Conservation (phyloP, 2,113 vertebrate species). For the Actinemys pallida region DNA sequence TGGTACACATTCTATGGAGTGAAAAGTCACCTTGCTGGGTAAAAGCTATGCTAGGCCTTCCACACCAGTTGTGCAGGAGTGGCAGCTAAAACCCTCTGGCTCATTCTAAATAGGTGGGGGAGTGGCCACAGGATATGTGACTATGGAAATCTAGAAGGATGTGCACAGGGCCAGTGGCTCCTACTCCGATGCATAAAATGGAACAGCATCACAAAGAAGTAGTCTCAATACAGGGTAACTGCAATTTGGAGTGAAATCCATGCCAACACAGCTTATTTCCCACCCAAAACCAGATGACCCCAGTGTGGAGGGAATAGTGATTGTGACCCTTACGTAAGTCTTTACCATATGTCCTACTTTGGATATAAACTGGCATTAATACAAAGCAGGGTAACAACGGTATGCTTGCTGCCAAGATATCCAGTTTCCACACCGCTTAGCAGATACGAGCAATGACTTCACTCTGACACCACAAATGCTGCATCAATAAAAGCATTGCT, state of each 20-base stretch:
- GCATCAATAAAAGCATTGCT: not conserved
- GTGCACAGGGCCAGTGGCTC: not conserved
- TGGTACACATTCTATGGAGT: not conserved
- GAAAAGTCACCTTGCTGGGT: not conserved
- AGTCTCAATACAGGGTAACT: not conserved
- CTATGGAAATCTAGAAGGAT: not conserved
- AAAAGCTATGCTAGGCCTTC: not conserved
- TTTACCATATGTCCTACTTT: not conserved
- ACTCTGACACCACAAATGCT: not conserved
- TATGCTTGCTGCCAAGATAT: accelerated
- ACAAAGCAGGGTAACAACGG: not conserved
- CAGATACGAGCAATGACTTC: not conserved
- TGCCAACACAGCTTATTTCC: not conserved
- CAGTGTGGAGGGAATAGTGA: not conserved
- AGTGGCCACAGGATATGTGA: not conserved
- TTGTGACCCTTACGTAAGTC: accelerated
- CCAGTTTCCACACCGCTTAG: no score
- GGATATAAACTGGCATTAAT: accelerated
- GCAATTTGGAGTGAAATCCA: not conserved
- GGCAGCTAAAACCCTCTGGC: not conserved
- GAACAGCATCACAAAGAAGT: not conserved
- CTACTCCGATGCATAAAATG: not conserved
- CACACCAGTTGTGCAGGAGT: not conserved
- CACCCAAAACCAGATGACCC: not conserved
- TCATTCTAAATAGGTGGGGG: not conserved